phyloP scores from a whole-genome alignment of 2,888 invertebrate genomes.

The Brachypalpus laphriformis region DNA sequence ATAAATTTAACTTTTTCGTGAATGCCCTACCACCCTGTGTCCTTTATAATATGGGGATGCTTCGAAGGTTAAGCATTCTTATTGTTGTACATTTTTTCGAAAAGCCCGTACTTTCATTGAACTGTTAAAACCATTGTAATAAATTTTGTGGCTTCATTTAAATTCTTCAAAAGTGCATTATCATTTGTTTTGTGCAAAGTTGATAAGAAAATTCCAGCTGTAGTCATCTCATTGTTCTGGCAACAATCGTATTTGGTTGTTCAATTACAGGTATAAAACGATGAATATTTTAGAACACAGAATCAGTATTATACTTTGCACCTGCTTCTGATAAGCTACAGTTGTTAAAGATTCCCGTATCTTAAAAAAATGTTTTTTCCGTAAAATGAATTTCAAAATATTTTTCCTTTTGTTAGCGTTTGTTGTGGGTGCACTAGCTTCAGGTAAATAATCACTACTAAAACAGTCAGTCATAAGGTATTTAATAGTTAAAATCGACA shows the following conservation, averaged over 20 bases:
- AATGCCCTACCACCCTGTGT: too few relatives aligned
- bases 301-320: slow-evolving; percentile 2
- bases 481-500: too few relatives aligned
- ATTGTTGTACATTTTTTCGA: too few relatives aligned
- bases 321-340: not conserved
- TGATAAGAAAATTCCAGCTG: not conserved
- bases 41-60: too few relatives aligned
- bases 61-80: too few relatives aligned
- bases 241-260: too few relatives aligned
- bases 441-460: not conserved
- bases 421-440: not conserved
- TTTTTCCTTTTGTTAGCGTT: not conserved
- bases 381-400: slow-evolving; percentile 16
- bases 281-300: not conserved
- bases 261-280: slow-evolving; percentile 4
- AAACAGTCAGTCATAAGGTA: too few relatives aligned
- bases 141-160: not conserved
- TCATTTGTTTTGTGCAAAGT: not conserved
- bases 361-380: not conserved
- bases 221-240: not conserved
- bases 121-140: not conserved
- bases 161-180: not conserved
- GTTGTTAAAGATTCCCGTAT: not conserved
- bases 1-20: too few relatives aligned
- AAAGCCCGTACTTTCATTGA: not conserved